Evolutionary conservation across 1,140 invertebrate genomes (phyloP).

Genomic region (Ephestia elutella): DNA sequence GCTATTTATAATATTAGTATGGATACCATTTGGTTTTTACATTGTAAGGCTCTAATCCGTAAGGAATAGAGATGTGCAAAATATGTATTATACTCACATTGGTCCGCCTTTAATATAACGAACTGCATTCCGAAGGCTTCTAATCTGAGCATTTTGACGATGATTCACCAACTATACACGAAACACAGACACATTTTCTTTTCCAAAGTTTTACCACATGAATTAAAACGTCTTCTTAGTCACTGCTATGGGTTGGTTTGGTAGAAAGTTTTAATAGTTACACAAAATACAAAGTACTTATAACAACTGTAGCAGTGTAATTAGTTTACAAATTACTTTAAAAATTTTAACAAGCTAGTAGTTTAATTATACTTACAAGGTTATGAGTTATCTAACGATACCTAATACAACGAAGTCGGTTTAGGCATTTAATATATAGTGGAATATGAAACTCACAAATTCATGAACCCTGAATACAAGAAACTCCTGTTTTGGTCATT

Average conservation of each 20-base stretch:
- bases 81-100: slow-evolving; percentile 20
- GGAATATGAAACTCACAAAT: too few species aligned
- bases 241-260: background rate
- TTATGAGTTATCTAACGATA: too few species aligned
- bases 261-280: background rate
- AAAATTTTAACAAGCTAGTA: too few species aligned
- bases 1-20: too few species aligned
- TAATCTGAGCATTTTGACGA: slow-evolving; percentile 23
- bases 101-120: slow-evolving; percentile 19
- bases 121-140: slow-evolving; percentile 38
- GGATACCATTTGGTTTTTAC: too few species aligned
- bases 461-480: background rate
- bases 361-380: too few species aligned
- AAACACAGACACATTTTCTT: background rate
- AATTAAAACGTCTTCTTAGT: background rate
- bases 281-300: background rate
- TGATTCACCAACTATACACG: slow-evolving; percentile 23
- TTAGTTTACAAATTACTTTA: too few species aligned
- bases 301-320: too few species aligned
- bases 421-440: too few species aligned
- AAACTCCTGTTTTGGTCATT: background rate
- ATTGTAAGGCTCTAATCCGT: too few species aligned
- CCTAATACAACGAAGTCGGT: too few species aligned
- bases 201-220: background rate
- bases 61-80: too few species aligned